phyloP scores from a whole-genome alignment of 1,140 invertebrate genomes.

The Dryas iulia region DNA sequence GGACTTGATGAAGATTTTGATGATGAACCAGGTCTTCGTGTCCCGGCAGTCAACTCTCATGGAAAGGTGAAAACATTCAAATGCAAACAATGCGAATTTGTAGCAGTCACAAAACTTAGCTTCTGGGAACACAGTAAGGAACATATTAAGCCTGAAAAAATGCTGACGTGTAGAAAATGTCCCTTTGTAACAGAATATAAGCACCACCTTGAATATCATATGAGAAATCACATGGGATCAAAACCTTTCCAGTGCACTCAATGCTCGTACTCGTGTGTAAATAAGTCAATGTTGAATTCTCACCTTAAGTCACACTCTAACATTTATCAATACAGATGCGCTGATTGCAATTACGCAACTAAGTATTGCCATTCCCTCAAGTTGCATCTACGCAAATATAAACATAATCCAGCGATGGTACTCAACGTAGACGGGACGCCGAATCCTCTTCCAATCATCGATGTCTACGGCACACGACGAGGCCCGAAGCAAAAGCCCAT shows the following conservation, averaged over 20 bases:
- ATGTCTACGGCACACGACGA: slow-evolving; percentile 93
- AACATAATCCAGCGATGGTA: slow-evolving; percentile 92
- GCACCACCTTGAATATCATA: slow-evolving; percentile 98
- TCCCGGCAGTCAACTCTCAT: slow-evolving; percentile 89
- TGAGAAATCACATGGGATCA: slow-evolving; percentile 96
- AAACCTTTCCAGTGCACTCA: slow-evolving; percentile 98
- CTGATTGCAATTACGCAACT: slow-evolving; percentile 97
- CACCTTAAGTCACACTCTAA: slow-evolving; percentile 99
- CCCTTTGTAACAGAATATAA: slow-evolving; percentile 99
- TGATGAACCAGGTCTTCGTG: slow-evolving; percentile 84
- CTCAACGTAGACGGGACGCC: slow-evolving; percentile 93
- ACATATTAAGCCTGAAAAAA: slow-evolving; percentile 96
- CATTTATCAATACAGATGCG: slow-evolving; percentile 97
- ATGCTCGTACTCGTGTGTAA: slow-evolving; percentile 96
- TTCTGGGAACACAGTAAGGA: slow-evolving; percentile 95
- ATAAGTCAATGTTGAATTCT: slow-evolving; percentile 99
- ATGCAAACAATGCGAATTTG: slow-evolving; percentile 95
- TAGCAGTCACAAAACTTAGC: slow-evolving; percentile 92
- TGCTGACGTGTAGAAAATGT: slow-evolving; percentile 94
- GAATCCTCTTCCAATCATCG: slow-evolving; percentile 92
- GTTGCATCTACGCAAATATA: slow-evolving; percentile 95
- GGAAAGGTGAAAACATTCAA: slow-evolving; percentile 93
- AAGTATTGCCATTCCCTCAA: slow-evolving; percentile 99
- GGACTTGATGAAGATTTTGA: slow-evolving; percentile 80
- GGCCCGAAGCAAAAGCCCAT: slow-evolving; percentile 88